Evolutionary conservation across 2,113 vertebrate genomes (phyloP).

Genomic region (Tursiops truncatus): DNA sequence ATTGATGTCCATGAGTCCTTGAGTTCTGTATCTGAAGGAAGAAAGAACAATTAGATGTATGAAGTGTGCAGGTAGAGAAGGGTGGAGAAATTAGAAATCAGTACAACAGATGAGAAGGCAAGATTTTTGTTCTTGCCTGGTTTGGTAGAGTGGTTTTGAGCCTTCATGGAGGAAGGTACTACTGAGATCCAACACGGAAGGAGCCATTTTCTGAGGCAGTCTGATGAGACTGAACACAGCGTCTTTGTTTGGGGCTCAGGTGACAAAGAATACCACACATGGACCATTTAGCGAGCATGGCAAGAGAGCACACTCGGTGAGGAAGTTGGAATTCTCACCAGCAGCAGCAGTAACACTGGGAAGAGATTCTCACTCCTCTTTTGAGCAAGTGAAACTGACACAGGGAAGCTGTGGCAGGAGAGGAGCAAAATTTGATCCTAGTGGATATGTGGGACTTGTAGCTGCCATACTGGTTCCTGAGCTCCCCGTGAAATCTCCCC

Average conservation of each 20-base stretch:
- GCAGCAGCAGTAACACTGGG: neutral
- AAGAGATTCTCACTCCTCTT: neutral
- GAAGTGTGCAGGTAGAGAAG: neutral
- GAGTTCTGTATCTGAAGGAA: neutral
- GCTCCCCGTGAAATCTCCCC: neutral
- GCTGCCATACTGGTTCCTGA: neutral
- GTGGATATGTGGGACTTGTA: neutral
- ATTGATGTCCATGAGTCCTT: neutral
- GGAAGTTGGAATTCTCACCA: neutral
- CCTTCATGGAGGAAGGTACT: neutral
- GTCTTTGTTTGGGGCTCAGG: conserved; percentile 42
- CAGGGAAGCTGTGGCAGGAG: neutral
- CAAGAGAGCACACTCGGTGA: neutral
- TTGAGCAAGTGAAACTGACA: neutral
- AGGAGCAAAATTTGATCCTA: neutral
- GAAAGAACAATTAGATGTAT: neutral
- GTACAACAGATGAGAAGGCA: neutral
- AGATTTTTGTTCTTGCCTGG: neutral
- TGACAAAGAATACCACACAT: conserved; percentile 42
- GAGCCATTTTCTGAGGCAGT: neutral
- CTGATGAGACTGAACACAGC: neutral
- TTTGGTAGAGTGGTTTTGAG: conserved; percentile 3
- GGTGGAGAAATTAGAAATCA: conserved; percentile 6
- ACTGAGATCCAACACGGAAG: neutral
- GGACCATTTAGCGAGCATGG: neutral